Evolutionary conservation across 2,797 vertebrate species (phyloP).

Genomic region (Diceros bicornis): DNA sequence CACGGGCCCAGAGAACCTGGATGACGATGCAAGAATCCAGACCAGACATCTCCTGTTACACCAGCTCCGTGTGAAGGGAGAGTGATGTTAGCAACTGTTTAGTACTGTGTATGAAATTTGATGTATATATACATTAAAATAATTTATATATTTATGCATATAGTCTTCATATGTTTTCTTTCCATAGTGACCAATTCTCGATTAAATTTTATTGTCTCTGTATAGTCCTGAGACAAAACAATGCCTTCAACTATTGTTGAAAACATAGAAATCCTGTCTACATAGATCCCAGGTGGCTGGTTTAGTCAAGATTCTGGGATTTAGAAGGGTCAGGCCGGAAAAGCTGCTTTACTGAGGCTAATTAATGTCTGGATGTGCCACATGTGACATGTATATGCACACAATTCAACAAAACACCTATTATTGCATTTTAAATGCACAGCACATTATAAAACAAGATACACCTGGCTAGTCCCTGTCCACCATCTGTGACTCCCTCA

Average conservation of each 20-base stretch:
- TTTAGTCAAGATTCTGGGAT: constrained; percentile 13
- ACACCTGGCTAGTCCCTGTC: not conserved
- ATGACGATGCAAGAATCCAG: not conserved
- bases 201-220: not conserved
- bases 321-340: not conserved
- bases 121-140: not conserved
- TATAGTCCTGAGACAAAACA: not conserved
- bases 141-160: not conserved
- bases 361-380: not conserved
- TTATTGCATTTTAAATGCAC: not conserved
- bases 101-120: not conserved
- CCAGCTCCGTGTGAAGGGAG: not conserved
- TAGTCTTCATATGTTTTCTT: not conserved
- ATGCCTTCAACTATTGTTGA: not conserved
- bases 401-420: not conserved
- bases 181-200: not conserved
- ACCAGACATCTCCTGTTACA: not conserved
- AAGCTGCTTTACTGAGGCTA: not conserved
- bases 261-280: constrained; percentile 20
- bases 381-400: not conserved
- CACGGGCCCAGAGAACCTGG: not conserved
- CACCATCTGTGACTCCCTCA: not conserved
- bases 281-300: not conserved
- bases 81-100: not conserved
- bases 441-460: not conserved